Base-by-base conservation (phyloP, 2,797 vertebrate genomes). In the Rhinoraja longicauda region DNA sequence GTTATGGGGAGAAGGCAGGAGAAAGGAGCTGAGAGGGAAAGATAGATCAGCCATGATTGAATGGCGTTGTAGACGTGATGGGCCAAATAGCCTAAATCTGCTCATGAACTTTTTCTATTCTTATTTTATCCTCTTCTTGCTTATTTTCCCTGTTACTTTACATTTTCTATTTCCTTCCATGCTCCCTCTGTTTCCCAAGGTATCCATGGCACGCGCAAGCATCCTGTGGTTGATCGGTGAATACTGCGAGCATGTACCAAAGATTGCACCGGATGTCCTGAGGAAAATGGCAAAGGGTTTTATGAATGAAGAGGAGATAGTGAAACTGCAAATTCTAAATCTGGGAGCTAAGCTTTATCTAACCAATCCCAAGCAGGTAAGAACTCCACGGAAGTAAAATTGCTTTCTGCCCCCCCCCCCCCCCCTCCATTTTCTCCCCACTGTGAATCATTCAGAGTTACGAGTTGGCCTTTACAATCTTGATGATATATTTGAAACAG, bases 161-260 rank as follows among this genome's bases (percentile, higher is more conserved):
- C 8, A 0, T 15, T 64, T n/a, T 88, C 59, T 15, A 59, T 73
- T 9, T 72, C 9, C 93, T 19, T 81, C 21, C 21, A 39, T 81
- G 36, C 36, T 13, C 79, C 7, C 21, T 26, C 45, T 36, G 1
- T 32, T 15, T 90, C 29, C 93, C 10, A 93, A 99, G 99, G 98
- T 99, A 73, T 97, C 98, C 0, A 99, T 99, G 96, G 99, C 98
- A 26, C 97, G 98, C 95, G 98, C 98, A 94, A 99, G 98, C 95
- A 99, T 99, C 95, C 96, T 99, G 93, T 99, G 98, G 98, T 96
- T 99, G 94, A 99, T 98, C 3, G 98, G 99, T 0, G 99, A 99
- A 94, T 99, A 99, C 95, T 99, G 98, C 90, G 99, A 99, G 94
- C 94, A 97, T 88, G 98, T 99, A 93, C 98, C 98, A 6, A 99